phyloP scores from a whole-genome alignment of 35 echinoderm and acorn worm species.

The Heliocidaris tuberculata region DNA sequence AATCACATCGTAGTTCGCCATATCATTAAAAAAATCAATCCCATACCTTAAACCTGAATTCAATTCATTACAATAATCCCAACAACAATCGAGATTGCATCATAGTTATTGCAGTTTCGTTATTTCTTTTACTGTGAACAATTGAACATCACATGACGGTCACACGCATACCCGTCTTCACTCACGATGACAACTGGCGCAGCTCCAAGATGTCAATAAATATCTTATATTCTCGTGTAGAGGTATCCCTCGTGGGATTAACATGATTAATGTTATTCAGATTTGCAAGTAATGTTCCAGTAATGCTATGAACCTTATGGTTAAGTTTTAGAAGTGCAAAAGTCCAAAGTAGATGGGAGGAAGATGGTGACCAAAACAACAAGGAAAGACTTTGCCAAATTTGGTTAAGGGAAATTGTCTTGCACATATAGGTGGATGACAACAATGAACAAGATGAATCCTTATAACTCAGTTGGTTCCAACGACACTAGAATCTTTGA shows the following conservation, averaged over 20 bases:
- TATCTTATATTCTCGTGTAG: neutral
- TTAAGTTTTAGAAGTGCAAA: neutral
- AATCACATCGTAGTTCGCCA: no score
- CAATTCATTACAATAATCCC: no score
- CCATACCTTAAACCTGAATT: no score
- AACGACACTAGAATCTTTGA: neutral
- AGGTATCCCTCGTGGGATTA: neutral
- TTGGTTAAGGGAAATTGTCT: neutral
- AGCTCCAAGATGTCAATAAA: neutral
- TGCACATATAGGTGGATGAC: neutral
- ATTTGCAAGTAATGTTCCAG: neutral
- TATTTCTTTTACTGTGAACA: neutral
- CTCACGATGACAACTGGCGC: neutral
- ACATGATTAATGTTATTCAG: neutral
- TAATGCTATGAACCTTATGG: neutral
- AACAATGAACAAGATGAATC: neutral
- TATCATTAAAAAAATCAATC: no score
- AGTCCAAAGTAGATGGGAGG: neutral
- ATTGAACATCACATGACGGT: neutral
- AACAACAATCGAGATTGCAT: no score
- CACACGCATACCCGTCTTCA: neutral
- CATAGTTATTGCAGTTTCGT: no score
- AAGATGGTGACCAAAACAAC: neutral
- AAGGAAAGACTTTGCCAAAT: neutral
- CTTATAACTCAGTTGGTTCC: neutral